Conservation (phyloP, 2,888 invertebrate genomes). For the Pachydiplax longipennis region DNA sequence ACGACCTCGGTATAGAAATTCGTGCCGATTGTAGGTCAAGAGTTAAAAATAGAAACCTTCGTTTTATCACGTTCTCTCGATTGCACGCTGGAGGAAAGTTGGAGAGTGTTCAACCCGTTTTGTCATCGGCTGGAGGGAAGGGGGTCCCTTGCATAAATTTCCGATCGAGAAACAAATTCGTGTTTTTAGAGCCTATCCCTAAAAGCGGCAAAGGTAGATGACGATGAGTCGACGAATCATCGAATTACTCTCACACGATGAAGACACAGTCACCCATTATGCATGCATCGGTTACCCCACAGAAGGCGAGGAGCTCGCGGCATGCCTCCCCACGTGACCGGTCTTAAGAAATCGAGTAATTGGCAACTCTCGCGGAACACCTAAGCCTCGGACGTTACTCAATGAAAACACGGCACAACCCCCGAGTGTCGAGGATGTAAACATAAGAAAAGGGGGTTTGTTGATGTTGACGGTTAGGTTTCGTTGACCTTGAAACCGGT, state of each 20-base stretch:
- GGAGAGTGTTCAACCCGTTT: neutral
- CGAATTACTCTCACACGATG: no score
- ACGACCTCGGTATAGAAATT: neutral
- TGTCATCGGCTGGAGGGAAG: neutral
- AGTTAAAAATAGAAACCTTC: neutral
- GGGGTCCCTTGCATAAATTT: neutral
- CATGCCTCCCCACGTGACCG: no score
- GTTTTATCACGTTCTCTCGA: neutral
- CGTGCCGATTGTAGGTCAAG: neutral
- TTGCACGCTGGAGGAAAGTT: neutral
- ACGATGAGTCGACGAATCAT: no score
- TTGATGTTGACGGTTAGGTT: neutral
- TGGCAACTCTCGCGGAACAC: no score
- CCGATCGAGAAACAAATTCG: neutral
- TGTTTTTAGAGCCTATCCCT: neutral
- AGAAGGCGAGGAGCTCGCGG: no score
- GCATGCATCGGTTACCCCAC: no score
- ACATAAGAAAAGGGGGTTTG: neutral
- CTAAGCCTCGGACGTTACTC: neutral
- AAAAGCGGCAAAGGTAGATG: neutral
- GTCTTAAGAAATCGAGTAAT: no score
- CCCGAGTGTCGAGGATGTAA: neutral
- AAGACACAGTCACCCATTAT: no score
- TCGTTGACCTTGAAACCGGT: neutral
- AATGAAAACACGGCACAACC: neutral